Conservation (phyloP, 2,113 vertebrate species). For the Elephas maximus region DNA sequence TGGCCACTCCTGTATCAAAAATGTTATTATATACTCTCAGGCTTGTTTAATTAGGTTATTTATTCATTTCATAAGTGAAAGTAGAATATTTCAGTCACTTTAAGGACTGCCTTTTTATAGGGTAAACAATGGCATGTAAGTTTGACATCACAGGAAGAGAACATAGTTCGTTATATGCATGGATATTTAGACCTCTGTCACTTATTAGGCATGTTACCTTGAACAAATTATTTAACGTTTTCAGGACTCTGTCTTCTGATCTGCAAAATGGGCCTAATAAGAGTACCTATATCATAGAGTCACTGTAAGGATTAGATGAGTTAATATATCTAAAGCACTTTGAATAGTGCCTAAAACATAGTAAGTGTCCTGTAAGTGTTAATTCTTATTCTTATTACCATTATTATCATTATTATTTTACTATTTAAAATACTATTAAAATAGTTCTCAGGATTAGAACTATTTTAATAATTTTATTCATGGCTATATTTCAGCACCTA, state of each 20-base stretch:
- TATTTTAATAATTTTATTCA: neutral
- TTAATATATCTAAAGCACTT: conserved; percentile 9
- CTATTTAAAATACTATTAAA: neutral
- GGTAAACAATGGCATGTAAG: conserved; percentile 52
- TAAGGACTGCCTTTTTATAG: conserved; percentile 22
- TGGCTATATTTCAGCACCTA: neutral
- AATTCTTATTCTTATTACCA: neutral
- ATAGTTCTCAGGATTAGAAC: neutral
- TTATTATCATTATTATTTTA: neutral
- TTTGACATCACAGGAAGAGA: neutral
- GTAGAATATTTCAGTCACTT: conserved; percentile 74
- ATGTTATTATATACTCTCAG: conserved; percentile 48
- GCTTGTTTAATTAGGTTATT: conserved; percentile 56
- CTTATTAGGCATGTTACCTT: conserved; percentile 21
- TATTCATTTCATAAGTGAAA: conserved; percentile 43
- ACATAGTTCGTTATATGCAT: neutral
- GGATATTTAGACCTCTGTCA: conserved; percentile 24
- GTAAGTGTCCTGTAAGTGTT: neutral
- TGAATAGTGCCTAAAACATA: neutral
- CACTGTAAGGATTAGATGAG: neutral
- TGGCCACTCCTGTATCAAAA: neutral
- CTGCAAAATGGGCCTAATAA: conserved; percentile 24
- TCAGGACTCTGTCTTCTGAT: conserved; percentile 24
- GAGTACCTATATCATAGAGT: neutral
- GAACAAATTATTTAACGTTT: conserved; percentile 22